Conservation (phyloP, 2,113 vertebrate genomes). For the Paramisgurnus dabryanus region DNA sequence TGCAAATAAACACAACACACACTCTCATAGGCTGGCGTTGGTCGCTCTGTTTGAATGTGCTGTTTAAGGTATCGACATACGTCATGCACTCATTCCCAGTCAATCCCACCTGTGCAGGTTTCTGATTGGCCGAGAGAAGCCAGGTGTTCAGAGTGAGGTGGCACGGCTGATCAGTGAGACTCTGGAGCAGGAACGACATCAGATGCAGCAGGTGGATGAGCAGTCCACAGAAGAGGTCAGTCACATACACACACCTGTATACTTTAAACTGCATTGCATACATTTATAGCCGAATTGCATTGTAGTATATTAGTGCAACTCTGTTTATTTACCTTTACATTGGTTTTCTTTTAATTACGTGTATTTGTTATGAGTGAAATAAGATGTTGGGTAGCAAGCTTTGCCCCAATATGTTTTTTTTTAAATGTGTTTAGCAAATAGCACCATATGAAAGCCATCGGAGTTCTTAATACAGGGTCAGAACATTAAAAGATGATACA, state of each 20-base stretch:
- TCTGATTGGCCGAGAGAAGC: slow-evolving; percentile 90
- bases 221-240: slow-evolving; percentile 81
- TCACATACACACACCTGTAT: slow-evolving; percentile 5
- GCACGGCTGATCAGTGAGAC: slow-evolving; percentile 92
- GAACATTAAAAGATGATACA: no score
- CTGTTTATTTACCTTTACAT: no score
- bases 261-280: no score
- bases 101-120: slow-evolving; percentile 71
- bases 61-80: neutral
- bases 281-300: no score
- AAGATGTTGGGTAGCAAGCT: no score
- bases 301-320: no score
- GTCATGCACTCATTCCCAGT: neutral
- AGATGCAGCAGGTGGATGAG: slow-evolving; percentile 76
- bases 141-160: slow-evolving; percentile 88
- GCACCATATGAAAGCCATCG: no score
- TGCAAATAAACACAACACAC: slow-evolving; percentile 50
- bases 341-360: no score
- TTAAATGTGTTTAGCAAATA: no score
- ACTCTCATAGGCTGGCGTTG: neutral
- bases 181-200: slow-evolving; percentile 86
- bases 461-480: no score
- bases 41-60: neutral
- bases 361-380: no score
- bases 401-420: no score